phyloP scores from a whole-genome alignment of 2,888 invertebrate species.

The Galeopsomyia nigrocyanea region DNA sequence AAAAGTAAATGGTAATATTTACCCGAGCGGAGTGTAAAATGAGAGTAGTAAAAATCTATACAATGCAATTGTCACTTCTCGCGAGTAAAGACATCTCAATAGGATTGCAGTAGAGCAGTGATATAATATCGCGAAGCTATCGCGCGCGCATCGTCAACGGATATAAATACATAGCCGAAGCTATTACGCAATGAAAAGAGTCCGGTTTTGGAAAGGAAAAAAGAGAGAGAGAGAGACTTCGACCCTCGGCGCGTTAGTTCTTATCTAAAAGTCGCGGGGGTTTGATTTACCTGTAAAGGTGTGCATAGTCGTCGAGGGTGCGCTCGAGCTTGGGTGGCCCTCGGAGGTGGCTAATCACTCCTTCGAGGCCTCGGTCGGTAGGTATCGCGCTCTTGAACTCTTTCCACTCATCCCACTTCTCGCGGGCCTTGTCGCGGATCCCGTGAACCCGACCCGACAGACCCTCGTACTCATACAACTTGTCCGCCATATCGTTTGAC shows the following conservation, averaged over 20 bases:
- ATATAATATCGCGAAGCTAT: too few relatives aligned
- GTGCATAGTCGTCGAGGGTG: slow-evolving; percentile 73
- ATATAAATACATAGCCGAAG: too few relatives aligned
- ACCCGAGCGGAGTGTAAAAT: too few relatives aligned
- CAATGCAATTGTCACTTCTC: too few relatives aligned
- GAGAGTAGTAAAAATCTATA: too few relatives aligned
- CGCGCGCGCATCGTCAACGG: too few relatives aligned
- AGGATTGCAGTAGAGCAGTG: too few relatives aligned
- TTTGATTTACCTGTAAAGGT: slow-evolving; percentile 75
- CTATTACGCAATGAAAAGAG: too few relatives aligned
- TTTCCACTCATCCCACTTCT: slow-evolving; percentile 75
- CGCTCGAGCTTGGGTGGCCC: slow-evolving; percentile 62
- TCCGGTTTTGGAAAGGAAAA: neutral
- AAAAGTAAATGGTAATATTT: too few relatives aligned
- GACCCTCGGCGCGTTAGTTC: neutral
- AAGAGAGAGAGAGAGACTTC: neutral
- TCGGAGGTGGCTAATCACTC: slow-evolving; percentile 59
- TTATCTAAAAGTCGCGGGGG: too few relatives aligned
- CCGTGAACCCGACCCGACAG: slow-evolving; percentile 79
- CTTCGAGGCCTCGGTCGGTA: slow-evolving; percentile 62
- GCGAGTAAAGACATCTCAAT: too few relatives aligned
- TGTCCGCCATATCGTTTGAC: slow-evolving; percentile 76
- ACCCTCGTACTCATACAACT: slow-evolving; percentile 85
- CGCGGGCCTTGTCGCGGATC: slow-evolving; percentile 76
- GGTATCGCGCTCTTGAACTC: slow-evolving; percentile 69